Evolutionary conservation across 2,888 invertebrate species (phyloP).

Genomic region (Athripsodes cinereus): DNA sequence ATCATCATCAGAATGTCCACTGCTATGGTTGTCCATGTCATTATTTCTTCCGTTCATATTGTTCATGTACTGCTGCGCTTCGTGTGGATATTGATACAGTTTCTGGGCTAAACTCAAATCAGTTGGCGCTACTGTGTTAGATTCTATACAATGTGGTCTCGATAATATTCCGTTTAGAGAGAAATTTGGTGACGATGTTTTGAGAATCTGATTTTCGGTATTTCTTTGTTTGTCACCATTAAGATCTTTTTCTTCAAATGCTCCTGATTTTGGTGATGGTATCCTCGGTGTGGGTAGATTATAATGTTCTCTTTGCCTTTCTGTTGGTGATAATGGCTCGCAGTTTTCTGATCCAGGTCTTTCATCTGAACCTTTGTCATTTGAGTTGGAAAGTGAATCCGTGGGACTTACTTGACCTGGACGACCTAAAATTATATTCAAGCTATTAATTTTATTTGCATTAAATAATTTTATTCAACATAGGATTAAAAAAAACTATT

Average conservation of each 20-base stretch:
- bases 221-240: not conserved
- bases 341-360: slow-evolving; percentile 35
- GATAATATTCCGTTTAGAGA: slow-evolving; percentile 27
- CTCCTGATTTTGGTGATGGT: slow-evolving; percentile 9
- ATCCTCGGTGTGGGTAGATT: slow-evolving; percentile 10
- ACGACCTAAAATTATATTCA: slow-evolving; percentile 42
- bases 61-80: slow-evolving; percentile 39
- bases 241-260: slow-evolving; percentile 11
- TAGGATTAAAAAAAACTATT: too few species aligned
- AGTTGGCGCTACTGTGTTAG: slow-evolving; percentile 39
- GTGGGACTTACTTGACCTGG: slow-evolving; percentile 45
- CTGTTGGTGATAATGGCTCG: slow-evolving; percentile 32
- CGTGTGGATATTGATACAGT: slow-evolving; percentile 35
- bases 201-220: slow-evolving; percentile 31
- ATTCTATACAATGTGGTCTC: slow-evolving; percentile 34
- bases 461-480: too few species aligned
- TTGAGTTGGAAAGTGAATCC: slow-evolving; percentile 42
- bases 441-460: too few species aligned
- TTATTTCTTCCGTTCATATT: slow-evolving; percentile 25
- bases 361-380: slow-evolving; percentile 43
- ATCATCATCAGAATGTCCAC: slow-evolving; percentile 41
- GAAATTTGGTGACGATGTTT: slow-evolving; percentile 29
- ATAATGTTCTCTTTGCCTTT: slow-evolving; percentile 15
- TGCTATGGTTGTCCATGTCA: not conserved
- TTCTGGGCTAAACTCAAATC: slow-evolving; percentile 41